A percentile compares a stretch with the other conserved stretches of the same genome.
phyloP scores from a whole-genome alignment of 2,888 invertebrate species.

The Lottia scabra region DNA sequence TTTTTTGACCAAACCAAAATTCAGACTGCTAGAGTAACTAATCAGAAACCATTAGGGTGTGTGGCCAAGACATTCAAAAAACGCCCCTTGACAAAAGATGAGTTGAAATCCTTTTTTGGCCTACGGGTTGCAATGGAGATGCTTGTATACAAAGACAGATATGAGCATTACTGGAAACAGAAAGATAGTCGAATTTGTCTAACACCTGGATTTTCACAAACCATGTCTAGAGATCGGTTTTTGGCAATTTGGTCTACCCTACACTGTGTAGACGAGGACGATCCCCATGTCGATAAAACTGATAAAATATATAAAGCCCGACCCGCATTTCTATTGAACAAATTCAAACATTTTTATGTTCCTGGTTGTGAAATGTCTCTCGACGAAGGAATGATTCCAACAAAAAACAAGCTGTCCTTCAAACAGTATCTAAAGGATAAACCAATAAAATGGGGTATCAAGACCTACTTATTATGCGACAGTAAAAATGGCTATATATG shows the following conservation, averaged over 20 bases:
- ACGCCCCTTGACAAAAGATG: constrained; percentile 8
- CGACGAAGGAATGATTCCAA: constrained; percentile 3
- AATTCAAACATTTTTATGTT: constrained; percentile 11
- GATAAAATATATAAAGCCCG: constrained; percentile 24
- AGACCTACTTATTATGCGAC: constrained; percentile 22
- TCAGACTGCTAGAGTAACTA: too few species aligned
- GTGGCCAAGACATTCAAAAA: too few species aligned
- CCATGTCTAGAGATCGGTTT: constrained; percentile 19
- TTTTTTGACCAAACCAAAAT: too few species aligned
- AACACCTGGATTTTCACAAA: constrained; percentile 24
- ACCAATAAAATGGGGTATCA: constrained; percentile 17
- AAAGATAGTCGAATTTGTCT: constrained; percentile 7
- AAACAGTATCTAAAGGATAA: constrained; percentile 6
- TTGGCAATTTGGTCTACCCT: constrained; percentile 26
- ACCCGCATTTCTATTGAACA: not conserved
- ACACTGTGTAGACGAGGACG: constrained; percentile 26
- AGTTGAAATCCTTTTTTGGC: constrained; percentile 19
- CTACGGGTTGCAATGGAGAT: constrained; percentile 21
- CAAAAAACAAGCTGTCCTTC: constrained; percentile 13
- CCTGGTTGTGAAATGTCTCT: not conserved
- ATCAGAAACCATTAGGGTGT: too few species aligned
- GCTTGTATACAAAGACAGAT: constrained; percentile 20
- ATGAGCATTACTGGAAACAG: constrained; percentile 17
- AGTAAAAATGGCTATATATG: constrained; percentile 15
- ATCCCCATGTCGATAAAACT: constrained; percentile 21